These are phyloP conservation scores for Cyclina sinensis DNA, from an alignment of 1,140 invertebrate species.

Conservation along the genomic window DNA sequence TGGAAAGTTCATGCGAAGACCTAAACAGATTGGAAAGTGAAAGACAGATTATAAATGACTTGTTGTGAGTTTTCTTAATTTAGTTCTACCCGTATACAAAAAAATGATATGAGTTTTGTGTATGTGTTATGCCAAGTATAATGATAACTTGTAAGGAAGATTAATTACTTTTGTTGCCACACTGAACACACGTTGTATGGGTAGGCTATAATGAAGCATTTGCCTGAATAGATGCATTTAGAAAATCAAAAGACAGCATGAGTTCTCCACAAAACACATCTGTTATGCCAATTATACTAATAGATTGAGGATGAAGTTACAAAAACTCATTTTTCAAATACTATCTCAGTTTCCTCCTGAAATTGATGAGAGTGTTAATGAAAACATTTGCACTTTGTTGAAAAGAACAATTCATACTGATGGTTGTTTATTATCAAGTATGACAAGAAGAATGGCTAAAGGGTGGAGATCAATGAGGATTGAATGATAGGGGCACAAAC, in stretches of 20 bases:
- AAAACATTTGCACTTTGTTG: conserved; percentile 68
- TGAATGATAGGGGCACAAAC: conserved; percentile 54
- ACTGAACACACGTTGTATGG: conserved; percentile 36
- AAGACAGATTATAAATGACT: not conserved
- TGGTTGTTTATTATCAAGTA: conserved; percentile 41
- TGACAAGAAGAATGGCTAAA: conserved; percentile 57
- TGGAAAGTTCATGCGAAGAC: too few relatives aligned
- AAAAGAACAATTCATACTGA: conserved; percentile 65
- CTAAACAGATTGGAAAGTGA: too few relatives aligned
- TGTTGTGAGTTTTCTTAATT: not conserved
- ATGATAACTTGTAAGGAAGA: conserved; percentile 18
- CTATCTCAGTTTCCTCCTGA: conserved; percentile 35
- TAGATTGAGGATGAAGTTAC: conserved; percentile 52
- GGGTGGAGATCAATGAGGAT: conserved; percentile 49
- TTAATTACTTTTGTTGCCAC: not conserved
- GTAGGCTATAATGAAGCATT: conserved; percentile 34
- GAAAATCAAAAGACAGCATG: conserved; percentile 47
- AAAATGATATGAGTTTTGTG: not conserved
- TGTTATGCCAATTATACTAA: conserved; percentile 64
- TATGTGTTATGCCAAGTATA: conserved; percentile 28
- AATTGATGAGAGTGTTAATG: conserved; percentile 62
- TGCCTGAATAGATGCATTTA: conserved; percentile 56
- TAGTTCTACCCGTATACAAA: conserved; percentile 9
- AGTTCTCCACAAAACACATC: conserved; percentile 55
- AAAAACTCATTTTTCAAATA: conserved; percentile 58